Evolutionary conservation across 2,888 invertebrate genomes (phyloP).

Genomic region (Temnothorax unifasciatus): DNA sequence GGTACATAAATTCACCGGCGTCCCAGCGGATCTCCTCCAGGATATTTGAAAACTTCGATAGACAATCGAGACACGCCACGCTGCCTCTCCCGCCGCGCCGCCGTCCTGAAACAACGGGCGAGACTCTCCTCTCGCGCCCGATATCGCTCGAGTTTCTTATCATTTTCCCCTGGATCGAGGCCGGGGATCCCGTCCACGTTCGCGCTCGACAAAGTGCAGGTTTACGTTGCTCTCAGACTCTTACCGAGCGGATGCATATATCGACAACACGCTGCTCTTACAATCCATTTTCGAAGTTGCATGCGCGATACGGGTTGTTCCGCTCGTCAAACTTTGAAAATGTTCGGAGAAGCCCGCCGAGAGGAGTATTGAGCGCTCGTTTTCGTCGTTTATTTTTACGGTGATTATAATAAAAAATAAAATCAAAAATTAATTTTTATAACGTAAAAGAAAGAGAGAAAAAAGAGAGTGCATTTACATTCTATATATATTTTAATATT

Average conservation of each 20-base stretch:
- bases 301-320: constrained; percentile 33
- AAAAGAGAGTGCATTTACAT: background rate
- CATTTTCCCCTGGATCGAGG: constrained; percentile 28
- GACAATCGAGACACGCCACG: constrained; percentile 41
- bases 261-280: constrained; percentile 33
- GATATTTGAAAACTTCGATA: constrained; percentile 57
- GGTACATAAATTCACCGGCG: constrained; percentile 38
- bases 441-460: background rate
- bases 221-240: constrained; percentile 33
- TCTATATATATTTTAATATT: background rate
- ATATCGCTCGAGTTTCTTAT: constrained; percentile 43
- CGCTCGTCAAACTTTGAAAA: constrained; percentile 17
- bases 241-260: constrained; percentile 25
- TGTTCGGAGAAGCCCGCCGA: background rate
- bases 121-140: constrained; percentile 1
- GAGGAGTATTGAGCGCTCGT: background rate
- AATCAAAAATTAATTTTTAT: background rate
- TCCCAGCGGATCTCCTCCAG: constrained; percentile 25
- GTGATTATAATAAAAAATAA: background rate
- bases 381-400: background rate
- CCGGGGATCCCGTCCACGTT: constrained; percentile 10
- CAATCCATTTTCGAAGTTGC: constrained; percentile 45
- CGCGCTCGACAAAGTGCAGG: constrained; percentile 37
- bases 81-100: background rate
- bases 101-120: background rate